These are phyloP conservation scores for Myoxocephalus aenaeus DNA, from an alignment of 2,797 vertebrate species.

Conservation along the genomic window DNA sequence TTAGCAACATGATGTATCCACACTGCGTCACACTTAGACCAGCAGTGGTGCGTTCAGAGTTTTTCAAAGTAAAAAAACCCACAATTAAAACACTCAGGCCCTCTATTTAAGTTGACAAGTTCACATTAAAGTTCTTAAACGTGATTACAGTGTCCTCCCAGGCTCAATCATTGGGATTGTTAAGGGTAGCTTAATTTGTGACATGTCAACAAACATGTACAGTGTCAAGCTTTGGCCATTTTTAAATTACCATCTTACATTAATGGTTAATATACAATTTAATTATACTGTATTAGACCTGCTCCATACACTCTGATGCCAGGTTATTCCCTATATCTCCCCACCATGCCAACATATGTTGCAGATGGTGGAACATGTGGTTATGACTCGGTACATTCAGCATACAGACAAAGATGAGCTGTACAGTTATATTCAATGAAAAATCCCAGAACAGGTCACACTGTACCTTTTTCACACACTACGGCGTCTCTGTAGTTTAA, in stretches of 20 bases:
- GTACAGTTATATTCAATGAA: not conserved
- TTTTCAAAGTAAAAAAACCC: not conserved
- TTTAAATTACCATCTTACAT: not conserved
- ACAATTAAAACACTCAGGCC: not conserved
- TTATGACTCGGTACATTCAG: conserved; percentile 25
- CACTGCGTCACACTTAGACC: not conserved
- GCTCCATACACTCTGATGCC: not conserved
- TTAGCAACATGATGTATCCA: conserved; percentile 6
- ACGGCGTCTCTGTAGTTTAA: not conserved
- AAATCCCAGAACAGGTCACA: conserved; percentile 2
- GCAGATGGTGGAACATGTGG: conserved; percentile 12
- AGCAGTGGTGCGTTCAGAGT: not conserved
- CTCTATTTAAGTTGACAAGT: not conserved
- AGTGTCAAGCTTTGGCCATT: not conserved
- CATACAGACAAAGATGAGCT: not conserved
- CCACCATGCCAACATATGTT: conserved; percentile 20
- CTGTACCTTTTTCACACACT: not conserved
- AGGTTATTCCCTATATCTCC: not conserved
- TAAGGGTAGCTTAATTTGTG: not conserved
- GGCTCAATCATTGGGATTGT: not conserved
- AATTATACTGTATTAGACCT: not conserved
- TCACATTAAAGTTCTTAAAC: not conserved
- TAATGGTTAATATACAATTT: not conserved
- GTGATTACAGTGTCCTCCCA: not conserved
- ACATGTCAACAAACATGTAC: not conserved